phyloP scores from a whole-genome alignment of 64 coral and sea anemone genomes.

The Orbicella faveolata region DNA sequence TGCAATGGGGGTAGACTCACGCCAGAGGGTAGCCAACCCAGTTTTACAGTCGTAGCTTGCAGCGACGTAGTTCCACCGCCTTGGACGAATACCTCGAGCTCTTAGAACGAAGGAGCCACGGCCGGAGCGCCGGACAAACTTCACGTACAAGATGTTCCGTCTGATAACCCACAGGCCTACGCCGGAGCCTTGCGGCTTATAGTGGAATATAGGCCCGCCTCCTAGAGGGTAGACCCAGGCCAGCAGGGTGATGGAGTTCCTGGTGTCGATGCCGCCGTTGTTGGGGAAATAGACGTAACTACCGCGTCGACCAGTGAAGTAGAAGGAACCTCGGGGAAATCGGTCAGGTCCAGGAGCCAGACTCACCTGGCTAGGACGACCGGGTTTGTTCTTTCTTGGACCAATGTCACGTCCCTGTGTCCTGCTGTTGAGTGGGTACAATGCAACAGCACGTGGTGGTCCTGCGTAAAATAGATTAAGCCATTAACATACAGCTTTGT shows the following conservation, averaged over 20 bases:
- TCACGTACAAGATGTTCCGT: slow-evolving; percentile 43
- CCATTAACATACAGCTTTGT: no score
- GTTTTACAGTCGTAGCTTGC: slow-evolving; percentile 63
- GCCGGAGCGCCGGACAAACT: slow-evolving; percentile 2
- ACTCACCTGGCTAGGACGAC: slow-evolving; percentile 24
- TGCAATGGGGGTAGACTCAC: slow-evolving; percentile 33
- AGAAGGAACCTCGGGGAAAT: slow-evolving; percentile 61
- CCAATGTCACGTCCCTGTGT: slow-evolving; percentile 50
- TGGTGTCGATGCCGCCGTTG: slow-evolving; percentile 74
- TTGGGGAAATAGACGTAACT: slow-evolving; percentile 77
- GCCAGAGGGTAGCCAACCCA: slow-evolving; percentile 69
- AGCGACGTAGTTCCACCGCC: slow-evolving; percentile 71
- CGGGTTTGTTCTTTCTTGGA: slow-evolving; percentile 50
- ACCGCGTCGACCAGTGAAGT: slow-evolving; percentile 35
- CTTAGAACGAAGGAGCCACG: slow-evolving; percentile 18
- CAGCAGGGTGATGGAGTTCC: slow-evolving; percentile 60
- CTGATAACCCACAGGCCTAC: slow-evolving; percentile 31
- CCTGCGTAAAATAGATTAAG: neutral
- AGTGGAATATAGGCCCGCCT: slow-evolving; percentile 71
- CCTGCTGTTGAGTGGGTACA: slow-evolving; percentile 62
- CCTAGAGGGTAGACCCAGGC: slow-evolving; percentile 75
- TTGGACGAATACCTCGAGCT: slow-evolving; percentile 16
- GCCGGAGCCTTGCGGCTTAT: slow-evolving; percentile 12
- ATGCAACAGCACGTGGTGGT: slow-evolving; percentile 53
- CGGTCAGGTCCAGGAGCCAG: slow-evolving; percentile 49